These are phyloP conservation scores for Zygaena filipendulae DNA, from an alignment of 2,888 invertebrate genomes.

Conservation along the genomic window DNA sequence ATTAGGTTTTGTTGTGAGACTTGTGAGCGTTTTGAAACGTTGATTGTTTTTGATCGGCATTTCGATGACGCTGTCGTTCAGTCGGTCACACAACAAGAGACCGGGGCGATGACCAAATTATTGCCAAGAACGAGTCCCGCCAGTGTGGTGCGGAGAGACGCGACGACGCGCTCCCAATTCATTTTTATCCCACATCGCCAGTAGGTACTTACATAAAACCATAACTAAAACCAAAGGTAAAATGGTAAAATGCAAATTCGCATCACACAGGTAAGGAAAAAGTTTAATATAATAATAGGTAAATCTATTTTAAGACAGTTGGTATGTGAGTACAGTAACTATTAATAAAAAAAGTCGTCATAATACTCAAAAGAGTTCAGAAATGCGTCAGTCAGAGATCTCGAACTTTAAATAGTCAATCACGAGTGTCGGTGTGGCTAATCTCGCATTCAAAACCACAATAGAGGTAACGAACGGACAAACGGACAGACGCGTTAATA, in stretches of 20 bases:
- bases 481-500: slow-evolving; percentile 62
- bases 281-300: too few species aligned
- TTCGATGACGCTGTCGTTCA: slow-evolving; percentile 17
- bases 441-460: slow-evolving; percentile 60
- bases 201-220: too few species aligned
- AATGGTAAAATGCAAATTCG: slow-evolving; percentile 1
- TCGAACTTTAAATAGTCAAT: slow-evolving; percentile 63
- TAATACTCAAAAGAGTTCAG: too few species aligned
- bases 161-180: slow-evolving; percentile 24
- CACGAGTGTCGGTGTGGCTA: slow-evolving; percentile 60
- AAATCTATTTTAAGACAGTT: too few species aligned
- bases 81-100: slow-evolving; percentile 22
- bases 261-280: too few species aligned
- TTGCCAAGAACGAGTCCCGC: slow-evolving; percentile 51
- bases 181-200: slow-evolving; percentile 26
- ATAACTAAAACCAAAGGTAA: slow-evolving; percentile 9
- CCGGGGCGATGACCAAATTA: slow-evolving; percentile 60
- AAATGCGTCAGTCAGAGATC: slow-evolving; percentile 47
- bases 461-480: slow-evolving; percentile 65
- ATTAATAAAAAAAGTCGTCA: too few species aligned
- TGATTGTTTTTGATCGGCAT: slow-evolving; percentile 13
- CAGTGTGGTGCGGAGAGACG: slow-evolving; percentile 25
- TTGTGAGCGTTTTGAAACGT: slow-evolving; percentile 7
- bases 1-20: slow-evolving; percentile 12
- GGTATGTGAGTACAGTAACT: too few species aligned